Conservation (phyloP, 2,113 vertebrate species). For the Laterallus jamaicensis region DNA sequence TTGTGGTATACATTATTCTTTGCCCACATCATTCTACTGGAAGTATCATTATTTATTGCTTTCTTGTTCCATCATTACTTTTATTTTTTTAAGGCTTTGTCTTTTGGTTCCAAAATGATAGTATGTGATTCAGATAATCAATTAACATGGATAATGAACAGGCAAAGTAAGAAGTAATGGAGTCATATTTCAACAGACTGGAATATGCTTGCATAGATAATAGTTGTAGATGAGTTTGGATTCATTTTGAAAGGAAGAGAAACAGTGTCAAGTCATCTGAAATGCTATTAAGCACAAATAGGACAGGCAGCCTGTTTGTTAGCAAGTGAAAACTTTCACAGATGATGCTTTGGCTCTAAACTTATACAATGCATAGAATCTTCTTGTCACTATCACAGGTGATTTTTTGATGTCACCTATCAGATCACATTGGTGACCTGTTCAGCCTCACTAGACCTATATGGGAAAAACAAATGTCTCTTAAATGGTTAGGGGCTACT, state of each 20-base stretch:
- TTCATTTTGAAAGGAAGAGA: background rate
- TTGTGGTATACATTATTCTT: background rate
- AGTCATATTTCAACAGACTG: background rate
- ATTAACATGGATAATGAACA: background rate
- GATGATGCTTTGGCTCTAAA: background rate
- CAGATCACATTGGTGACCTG: rapidly evolving
- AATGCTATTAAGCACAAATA: background rate
- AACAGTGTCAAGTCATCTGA: background rate
- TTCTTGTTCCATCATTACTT: background rate
- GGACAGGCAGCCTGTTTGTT: background rate
- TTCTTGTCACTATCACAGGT: background rate
- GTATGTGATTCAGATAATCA: background rate
- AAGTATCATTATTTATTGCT: background rate
- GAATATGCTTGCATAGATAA: background rate
- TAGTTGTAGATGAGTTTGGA: background rate
- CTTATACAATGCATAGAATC: background rate
- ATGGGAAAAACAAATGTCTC: background rate
- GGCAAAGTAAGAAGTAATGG: background rate
- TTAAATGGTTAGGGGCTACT: background rate
- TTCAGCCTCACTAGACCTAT: background rate
- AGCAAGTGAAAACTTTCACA: background rate
- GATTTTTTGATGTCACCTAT: background rate
- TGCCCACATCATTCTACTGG: background rate
- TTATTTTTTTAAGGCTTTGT: background rate
- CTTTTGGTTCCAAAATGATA: background rate